Base-by-base conservation (phyloP, 1,140 invertebrate species). In the Ostrea denselamellosa region DNA sequence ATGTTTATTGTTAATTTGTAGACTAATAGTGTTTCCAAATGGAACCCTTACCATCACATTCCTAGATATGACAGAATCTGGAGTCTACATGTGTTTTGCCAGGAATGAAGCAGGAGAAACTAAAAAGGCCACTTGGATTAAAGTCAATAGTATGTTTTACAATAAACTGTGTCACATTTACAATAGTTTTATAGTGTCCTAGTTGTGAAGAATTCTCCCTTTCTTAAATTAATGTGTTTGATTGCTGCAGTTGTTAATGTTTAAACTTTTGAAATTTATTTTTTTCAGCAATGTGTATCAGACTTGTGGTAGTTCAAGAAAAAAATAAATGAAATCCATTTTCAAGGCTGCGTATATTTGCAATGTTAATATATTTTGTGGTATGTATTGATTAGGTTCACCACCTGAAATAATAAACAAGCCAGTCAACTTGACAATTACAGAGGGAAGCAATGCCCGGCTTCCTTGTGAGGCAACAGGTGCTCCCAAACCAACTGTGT, bases 81-180 rank as follows among this genome's bases (percentile, higher is more conserved):
- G 98, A 62, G 98, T 99, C 96, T 99, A 98, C 94, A 98, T 99
- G 93, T 99, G 99, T 94, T 96, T 99, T 90, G 98, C 98, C 0
- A 96, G 95, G 2, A 94, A 94, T 90, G 68, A 22, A 91, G 98
- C 97, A 2, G 98, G 98, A 14, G 97, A 98, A 94, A 97, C 97
- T 28, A 98, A 97, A 10, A 96, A 97, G 85, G 97, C 97, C 89
- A 98, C 98, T 7, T 99, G 98, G 98, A 95, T 99, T 10, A 97
- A 97, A 96, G 98, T 98, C 54, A 99, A 98, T 97, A 98, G 98
- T 99, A 96, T 97, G 97, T 97, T 77, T 83, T 84, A 19, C 22
- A 44, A 44, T 44, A 44, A 2, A 44, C 34, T 44, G n/a, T n/a
- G n/a, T n/a, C n/a, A n/a, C n/a, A n/a, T n/a, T n/a, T n/a, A n/a